Conservation (phyloP, 64 coral and sea anemone genomes). For the Orbicella faveolata region DNA sequence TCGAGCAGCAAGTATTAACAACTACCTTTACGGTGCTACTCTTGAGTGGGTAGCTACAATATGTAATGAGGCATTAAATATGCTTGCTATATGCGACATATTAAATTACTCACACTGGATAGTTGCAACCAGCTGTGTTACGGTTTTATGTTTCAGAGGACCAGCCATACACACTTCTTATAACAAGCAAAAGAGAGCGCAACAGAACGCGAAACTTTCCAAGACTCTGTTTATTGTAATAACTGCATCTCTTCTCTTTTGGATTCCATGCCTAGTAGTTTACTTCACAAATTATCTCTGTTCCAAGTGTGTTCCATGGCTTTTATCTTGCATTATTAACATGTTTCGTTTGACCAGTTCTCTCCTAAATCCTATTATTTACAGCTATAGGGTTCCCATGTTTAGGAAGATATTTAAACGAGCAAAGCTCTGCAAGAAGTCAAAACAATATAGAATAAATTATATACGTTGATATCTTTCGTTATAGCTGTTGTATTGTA, state of each 20-base stretch:
- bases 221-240: slow-evolving; percentile 24
- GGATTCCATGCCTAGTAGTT: neutral
- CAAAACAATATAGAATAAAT: too few species aligned
- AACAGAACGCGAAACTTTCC: neutral
- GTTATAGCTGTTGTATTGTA: too few species aligned
- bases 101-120: neutral
- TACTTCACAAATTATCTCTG: neutral
- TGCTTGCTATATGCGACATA: neutral
- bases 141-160: neutral
- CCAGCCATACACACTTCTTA: neutral
- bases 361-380: neutral
- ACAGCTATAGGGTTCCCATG: too few species aligned
- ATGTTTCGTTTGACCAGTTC: neutral
- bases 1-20: neutral
- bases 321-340: neutral
- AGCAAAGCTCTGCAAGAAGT: too few species aligned
- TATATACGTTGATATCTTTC: too few species aligned
- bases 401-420: too few species aligned
- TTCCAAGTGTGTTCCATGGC: neutral
- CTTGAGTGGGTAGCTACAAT: neutral
- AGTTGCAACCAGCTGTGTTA: neutral
- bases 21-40: neutral
- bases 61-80: neutral
- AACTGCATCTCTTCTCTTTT: neutral
- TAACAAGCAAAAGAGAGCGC: neutral